Conservation (phyloP, 2,797 vertebrate genomes). For the Etheostoma nigrum region DNA sequence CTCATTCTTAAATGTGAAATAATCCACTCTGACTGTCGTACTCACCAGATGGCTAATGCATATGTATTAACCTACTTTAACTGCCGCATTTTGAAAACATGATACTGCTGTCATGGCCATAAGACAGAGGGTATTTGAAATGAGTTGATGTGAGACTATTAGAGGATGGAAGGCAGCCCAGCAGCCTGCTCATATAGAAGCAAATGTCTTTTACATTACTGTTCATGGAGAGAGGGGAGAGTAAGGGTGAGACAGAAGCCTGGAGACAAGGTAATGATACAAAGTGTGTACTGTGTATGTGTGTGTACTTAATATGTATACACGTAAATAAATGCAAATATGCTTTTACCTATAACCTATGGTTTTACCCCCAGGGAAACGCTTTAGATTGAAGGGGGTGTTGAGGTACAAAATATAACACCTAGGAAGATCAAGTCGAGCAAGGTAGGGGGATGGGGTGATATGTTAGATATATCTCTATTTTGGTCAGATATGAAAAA, state of each 20-base stretch:
- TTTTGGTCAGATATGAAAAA: not conserved
- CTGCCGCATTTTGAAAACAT: slow-evolving; percentile 47
- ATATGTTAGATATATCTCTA: not conserved
- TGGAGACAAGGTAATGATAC: slow-evolving; percentile 35
- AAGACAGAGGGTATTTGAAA: slow-evolving; percentile 49
- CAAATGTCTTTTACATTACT: slow-evolving; percentile 28
- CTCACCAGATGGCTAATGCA: slow-evolving; percentile 59
- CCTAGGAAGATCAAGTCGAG: not conserved
- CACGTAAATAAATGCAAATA: slow-evolving; percentile 6
- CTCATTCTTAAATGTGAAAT: slow-evolving; percentile 43
- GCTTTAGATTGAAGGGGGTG: slow-evolving; percentile 10
- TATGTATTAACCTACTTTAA: slow-evolving; percentile 60
- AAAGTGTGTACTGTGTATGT: not conserved
- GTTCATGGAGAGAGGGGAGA: not conserved
- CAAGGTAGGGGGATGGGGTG: not conserved
- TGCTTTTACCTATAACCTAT: not conserved
- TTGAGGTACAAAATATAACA: not conserved
- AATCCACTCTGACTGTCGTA: slow-evolving; percentile 33
- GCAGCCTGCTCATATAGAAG: not conserved
- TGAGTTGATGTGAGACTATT: slow-evolving; percentile 42
- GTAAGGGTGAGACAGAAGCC: not conserved
- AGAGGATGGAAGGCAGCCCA: slow-evolving; percentile 29
- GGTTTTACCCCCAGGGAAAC: slow-evolving; percentile 7
- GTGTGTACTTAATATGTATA: not conserved
- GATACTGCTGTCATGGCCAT: slow-evolving; percentile 15